Evolutionary conservation across 30 jellyfish, hydroid and myxozoan genomes (phyloP).

Genomic region (Turritopsis rubra): DNA sequence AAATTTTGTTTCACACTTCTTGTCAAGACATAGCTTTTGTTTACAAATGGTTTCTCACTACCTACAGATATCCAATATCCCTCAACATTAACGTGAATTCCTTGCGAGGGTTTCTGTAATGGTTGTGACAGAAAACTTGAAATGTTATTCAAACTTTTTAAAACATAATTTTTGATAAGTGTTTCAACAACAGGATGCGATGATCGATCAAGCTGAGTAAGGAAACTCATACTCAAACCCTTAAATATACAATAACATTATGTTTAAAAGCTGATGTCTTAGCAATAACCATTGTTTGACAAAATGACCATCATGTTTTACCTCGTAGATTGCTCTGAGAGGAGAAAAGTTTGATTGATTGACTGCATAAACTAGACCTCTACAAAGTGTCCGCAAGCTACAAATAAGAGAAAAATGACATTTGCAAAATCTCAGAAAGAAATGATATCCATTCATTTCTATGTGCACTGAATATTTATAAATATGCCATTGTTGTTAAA

Average conservation of each 20-base stretch:
- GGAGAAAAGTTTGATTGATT: conserved; percentile 53
- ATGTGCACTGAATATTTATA: too few relatives aligned
- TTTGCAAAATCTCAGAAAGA: too few relatives aligned
- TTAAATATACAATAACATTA: background rate
- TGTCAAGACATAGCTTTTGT: conserved; percentile 65
- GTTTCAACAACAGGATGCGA: conserved; percentile 71
- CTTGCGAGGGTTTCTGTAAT: conserved; percentile 59
- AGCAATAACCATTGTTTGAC: background rate
- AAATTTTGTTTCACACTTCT: conserved; percentile 76
- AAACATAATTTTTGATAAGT: conserved; percentile 50
- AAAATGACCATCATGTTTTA: background rate
- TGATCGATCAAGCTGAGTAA: conserved; percentile 80
- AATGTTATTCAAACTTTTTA: conserved; percentile 41
- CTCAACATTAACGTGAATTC: conserved; percentile 34
- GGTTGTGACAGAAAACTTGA: conserved; percentile 52
- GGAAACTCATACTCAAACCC: conserved; percentile 93
- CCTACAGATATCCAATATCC: conserved; percentile 92
- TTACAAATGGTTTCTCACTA: conserved; percentile 18
- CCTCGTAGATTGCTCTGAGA: conserved; percentile 91
- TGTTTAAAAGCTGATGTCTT: too few relatives aligned
- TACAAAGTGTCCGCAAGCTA: conserved; percentile 93
- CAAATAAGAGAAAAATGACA: background rate
- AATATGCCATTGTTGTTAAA: too few relatives aligned
- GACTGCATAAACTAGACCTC: conserved; percentile 77
- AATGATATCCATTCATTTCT: too few relatives aligned